Percentiles rank a stretch among this genome's conserved stretches.
Evolutionary conservation across 2,113 vertebrate species (phyloP).

Genomic region (Bos taurus): ARS-UCD2.0 NC_037333.1:54595501-54596000

Average conservation of each 20-base stretch:
- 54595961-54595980: neutral
- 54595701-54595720: neutral
- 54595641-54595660: neutral
- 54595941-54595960: accelerated
- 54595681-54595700: neutral
- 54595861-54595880: neutral
- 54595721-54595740: neutral
- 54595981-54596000: neutral
- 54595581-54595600: neutral
- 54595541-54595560: neutral
- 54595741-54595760: neutral
- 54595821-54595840: neutral
- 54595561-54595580: neutral
- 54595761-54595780: neutral
- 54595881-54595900: neutral
- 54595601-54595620: neutral
- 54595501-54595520: neutral
- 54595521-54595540: neutral
- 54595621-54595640: neutral
- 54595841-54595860: neutral
- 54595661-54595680: neutral
- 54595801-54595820: neutral
- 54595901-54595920: neutral
- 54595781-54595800: neutral
- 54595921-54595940: neutral